phyloP scores from a whole-genome alignment of 2,113 vertebrate genomes.

The Halichoerus grypus region DNA sequence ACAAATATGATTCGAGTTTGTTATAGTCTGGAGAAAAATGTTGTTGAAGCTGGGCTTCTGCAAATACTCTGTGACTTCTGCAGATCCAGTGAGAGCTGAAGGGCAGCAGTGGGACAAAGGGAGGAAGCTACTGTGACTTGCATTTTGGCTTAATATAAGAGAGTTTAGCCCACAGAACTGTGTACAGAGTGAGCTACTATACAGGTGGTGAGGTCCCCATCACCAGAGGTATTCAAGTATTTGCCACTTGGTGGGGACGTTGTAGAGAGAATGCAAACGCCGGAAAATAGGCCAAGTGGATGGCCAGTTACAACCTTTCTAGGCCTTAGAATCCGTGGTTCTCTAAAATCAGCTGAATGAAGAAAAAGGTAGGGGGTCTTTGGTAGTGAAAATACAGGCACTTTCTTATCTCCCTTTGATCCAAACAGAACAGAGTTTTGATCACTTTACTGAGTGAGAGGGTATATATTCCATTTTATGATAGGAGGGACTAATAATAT shows the following conservation, averaged over 20 bases:
- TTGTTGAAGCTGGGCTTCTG: background rate
- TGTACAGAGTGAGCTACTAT: background rate
- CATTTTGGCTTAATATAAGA: background rate
- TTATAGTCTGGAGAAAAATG: conserved; percentile 68
- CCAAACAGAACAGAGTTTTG: background rate
- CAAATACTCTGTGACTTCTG: conserved; percentile 46
- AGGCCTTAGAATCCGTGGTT: background rate
- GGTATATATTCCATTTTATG: background rate
- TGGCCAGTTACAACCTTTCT: background rate
- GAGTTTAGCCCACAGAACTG: background rate
- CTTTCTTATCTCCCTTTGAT: background rate
- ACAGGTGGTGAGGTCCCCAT: background rate
- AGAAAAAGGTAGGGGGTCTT: background rate
- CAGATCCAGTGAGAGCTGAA: background rate
- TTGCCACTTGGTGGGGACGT: background rate
- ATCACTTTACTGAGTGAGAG: background rate
- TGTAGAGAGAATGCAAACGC: background rate
- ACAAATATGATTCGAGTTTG: conserved; percentile 15
- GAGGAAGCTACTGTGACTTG: background rate
- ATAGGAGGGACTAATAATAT: background rate
- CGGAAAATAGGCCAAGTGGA: background rate
- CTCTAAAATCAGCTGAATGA: background rate
- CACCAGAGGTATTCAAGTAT: background rate
- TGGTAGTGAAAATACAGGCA: background rate
- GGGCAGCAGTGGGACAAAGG: background rate